Conservation (phyloP, 92 coral and sea anemone species). For the Epizoanthus ramosus region DNA sequence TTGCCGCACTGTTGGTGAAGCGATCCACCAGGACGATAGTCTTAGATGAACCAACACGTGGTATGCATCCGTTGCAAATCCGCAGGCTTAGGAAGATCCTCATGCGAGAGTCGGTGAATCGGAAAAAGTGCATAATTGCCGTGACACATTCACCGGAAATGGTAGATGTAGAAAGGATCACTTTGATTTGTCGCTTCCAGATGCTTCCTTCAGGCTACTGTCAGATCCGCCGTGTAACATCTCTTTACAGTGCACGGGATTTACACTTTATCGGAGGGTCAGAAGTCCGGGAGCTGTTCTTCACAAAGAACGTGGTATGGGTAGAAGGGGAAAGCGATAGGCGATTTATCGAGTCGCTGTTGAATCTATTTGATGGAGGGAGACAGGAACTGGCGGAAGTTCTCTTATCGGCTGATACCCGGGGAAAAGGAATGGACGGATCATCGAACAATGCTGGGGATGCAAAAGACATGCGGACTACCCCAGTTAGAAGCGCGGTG, state of each 20-base stretch:
- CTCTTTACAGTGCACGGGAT: conserved; percentile 80
- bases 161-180: conserved; percentile 82
- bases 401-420: conserved; percentile 42
- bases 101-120: conserved; percentile 78
- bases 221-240: conserved; percentile 77
- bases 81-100: conserved; percentile 86
- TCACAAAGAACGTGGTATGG: conserved; percentile 86
- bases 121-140: conserved; percentile 77
- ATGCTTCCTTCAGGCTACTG: conserved; percentile 82
- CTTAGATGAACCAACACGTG: conserved; percentile 88
- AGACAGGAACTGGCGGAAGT: conserved; percentile 62
- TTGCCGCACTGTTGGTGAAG: conserved; percentile 79
- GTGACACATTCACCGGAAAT: conserved; percentile 91
- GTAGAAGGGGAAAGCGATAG: conserved; percentile 95
- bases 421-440: background rate
- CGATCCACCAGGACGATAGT: conserved; percentile 71
- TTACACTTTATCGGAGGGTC: conserved; percentile 86
- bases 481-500: conserved; percentile 26
- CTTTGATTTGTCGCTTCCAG: conserved; percentile 87
- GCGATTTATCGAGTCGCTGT: conserved; percentile 81
- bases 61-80: conserved; percentile 95
- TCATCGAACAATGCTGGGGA: background rate
- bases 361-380: conserved; percentile 87
- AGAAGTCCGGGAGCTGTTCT: conserved; percentile 89
- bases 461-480: background rate